phyloP scores from a whole-genome alignment of 2,797 vertebrate species.

The Rhadinocentrus ornatus region DNA sequence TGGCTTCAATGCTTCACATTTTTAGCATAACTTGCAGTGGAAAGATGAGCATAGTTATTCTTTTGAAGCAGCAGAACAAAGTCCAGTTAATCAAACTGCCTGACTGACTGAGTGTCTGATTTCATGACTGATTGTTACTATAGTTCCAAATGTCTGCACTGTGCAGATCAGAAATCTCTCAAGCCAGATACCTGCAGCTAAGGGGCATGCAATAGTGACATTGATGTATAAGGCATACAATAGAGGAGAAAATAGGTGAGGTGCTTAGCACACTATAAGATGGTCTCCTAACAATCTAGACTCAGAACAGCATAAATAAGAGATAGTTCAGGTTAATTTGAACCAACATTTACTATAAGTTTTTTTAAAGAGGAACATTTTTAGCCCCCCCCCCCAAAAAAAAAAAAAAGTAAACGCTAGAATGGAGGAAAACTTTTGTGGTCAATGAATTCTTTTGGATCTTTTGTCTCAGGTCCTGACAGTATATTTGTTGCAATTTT shows the following conservation, averaged over 20 bases:
- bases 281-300: not conserved
- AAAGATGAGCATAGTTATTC: not conserved
- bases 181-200: not conserved
- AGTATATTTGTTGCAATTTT: not conserved
- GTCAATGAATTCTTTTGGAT: not conserved
- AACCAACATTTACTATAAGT: not conserved
- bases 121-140: not conserved
- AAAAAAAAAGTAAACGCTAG: not conserved
- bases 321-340: not conserved
- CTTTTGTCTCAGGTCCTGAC: not conserved
- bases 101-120: not conserved
- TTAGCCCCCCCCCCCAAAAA: too few species aligned
- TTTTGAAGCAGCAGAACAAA: not conserved
- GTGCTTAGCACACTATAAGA: not conserved
- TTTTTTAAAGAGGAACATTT: not conserved
- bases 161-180: not conserved
- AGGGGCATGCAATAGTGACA: not conserved
- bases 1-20: not conserved
- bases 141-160: not conserved
- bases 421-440: not conserved
- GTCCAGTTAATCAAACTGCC: not conserved
- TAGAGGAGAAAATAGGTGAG: not conserved
- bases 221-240: not conserved
- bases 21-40: not conserved
- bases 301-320: not conserved